Evolutionary conservation across 1,140 invertebrate genomes (phyloP), one percentile per base, ranked within the genome.

Genomic region (Anadara kagoshimensis): DNA sequence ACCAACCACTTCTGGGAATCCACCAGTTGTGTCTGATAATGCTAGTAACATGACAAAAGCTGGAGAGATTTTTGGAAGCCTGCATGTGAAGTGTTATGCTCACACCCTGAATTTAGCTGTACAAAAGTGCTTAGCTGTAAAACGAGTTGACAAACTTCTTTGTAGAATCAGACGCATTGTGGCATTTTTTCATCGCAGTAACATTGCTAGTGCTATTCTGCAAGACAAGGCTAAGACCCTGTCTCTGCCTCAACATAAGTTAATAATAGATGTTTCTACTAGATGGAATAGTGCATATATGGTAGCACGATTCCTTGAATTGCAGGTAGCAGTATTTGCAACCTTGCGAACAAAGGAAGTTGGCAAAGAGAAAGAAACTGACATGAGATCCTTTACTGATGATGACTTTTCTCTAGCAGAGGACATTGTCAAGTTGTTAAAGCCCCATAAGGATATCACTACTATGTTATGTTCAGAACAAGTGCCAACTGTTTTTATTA

Each of bases 81-180:
- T 45, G 16, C 63, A 67, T 44, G 29, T 61, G 12, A n/a, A 61
- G 20, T 72, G 69, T 61, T 73, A 59, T 61, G 71, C 62, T n/a
- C 62, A 49, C 36, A 66, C 63, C 36, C 45, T 73, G 22, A 73
- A 73, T 24, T 16, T 67, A 20, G 63, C 63, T 47, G 63, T 57
- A 16, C 71, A 67, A 20, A 73, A 67, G 24, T n/a, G n/a, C 7
- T 24, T 67, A 11, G 53, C 41, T 36, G 24, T 67, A 8, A 49
- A 43, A 18, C 10, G 12, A 41, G 53, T 70, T 10, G 53, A 43
- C 11, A 20, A 36, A 22, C 18, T 75, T 16, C 45, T 65, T 49
- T 51, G n/a, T 43, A 43, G 49, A 41, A 54, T 71, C 14, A 64
- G 62, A 56, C 36, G 43, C 29, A 29, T 66, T 41, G 74, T 71